Conservation (phyloP, 1,140 invertebrate species). For the Pectinophora gossypiella region DNA sequence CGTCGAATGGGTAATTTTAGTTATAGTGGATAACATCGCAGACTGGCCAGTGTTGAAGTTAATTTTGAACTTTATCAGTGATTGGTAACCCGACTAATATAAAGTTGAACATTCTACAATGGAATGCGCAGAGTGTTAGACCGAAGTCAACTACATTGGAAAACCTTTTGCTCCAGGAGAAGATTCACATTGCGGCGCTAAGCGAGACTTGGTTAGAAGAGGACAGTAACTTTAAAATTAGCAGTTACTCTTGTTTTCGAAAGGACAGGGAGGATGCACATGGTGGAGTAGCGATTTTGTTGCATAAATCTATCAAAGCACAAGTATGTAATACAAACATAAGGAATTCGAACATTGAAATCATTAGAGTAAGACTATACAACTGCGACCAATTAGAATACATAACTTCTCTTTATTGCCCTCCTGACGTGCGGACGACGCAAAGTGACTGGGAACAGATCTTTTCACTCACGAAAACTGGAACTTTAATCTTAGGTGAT, state of each 20-base stretch:
- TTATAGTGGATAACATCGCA: not conserved
- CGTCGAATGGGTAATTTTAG: not conserved
- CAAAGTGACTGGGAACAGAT: not conserved
- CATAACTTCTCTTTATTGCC: constrained; percentile 4
- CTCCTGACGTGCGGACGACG: not conserved
- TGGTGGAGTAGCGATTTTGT: constrained; percentile 4
- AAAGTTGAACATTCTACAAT: not conserved
- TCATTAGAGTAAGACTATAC: not conserved
- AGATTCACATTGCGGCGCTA: not conserved
- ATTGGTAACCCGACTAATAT: too few species aligned
- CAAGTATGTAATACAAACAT: not conserved
- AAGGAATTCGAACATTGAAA: not conserved
- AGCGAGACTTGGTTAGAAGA: constrained; percentile 3
- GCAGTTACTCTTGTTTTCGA: not conserved
- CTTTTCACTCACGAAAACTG: not conserved
- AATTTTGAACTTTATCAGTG: too few species aligned
- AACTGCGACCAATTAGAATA: not conserved
- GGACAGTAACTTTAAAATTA: not conserved
- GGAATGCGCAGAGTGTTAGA: constrained; percentile 1
- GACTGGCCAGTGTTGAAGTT: not conserved
- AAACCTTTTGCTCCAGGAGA: not conserved
- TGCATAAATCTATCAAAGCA: constrained; percentile 2
- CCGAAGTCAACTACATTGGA: not conserved
- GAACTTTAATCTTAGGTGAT: not conserved
- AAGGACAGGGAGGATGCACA: not conserved